Conservation (phyloP, 2,797 vertebrate genomes). For the Xerus rutilus region DNA sequence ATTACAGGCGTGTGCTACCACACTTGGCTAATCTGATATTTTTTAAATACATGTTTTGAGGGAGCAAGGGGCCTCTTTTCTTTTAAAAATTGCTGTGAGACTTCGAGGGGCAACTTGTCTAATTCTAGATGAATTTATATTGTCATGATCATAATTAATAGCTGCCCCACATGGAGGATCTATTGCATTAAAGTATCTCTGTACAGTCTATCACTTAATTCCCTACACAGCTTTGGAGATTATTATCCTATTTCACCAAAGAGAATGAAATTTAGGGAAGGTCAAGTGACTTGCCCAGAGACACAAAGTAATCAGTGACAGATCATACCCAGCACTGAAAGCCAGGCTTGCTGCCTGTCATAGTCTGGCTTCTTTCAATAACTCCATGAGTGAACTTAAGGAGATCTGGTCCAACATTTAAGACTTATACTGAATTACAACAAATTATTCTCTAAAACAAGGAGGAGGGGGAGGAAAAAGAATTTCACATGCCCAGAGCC, state of each 20-base stretch:
- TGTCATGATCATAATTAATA: slow-evolving; percentile 11
- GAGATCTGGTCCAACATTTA: background rate
- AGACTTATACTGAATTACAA: background rate
- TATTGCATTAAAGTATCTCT: background rate
- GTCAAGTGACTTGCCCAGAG: background rate
- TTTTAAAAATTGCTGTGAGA: background rate
- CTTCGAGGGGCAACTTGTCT: background rate
- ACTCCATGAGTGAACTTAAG: background rate
- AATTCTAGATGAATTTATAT: background rate
- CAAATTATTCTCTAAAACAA: background rate
- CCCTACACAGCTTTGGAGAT: background rate
- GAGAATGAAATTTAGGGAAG: background rate
- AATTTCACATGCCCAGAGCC: background rate
- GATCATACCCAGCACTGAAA: background rate
- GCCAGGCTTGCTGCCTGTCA: background rate
- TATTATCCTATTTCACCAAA: background rate
- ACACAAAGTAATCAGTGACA: background rate
- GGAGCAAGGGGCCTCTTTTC: background rate
- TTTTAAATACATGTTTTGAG: background rate
- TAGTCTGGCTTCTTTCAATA: background rate
- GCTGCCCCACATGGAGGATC: background rate
- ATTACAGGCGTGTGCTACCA: no score
- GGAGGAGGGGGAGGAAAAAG: background rate
- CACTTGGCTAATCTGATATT: no score
- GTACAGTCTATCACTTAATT: background rate